Evolutionary conservation across 2,888 invertebrate species (phyloP), one percentile per base, ranked within the genome.

Genomic region (Herminia tarsipennalis): DNA sequence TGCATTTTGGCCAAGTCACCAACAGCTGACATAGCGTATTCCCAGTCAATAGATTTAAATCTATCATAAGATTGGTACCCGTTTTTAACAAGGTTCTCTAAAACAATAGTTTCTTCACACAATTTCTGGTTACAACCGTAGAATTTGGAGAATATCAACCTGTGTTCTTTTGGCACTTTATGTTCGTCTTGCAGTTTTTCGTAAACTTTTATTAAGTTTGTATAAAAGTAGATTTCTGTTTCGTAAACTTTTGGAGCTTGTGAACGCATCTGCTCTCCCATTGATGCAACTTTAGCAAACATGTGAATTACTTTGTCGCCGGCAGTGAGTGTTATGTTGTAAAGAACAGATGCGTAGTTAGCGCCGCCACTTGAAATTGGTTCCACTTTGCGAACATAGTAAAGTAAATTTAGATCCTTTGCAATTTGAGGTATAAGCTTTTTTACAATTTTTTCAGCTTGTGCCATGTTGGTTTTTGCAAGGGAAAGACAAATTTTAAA

Each of bases 1-100:
- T 92, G 92, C 43, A 85, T 73, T 44, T 83, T 83, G 0, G 85
- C 88, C 14, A 90, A 56, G 9, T 71, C 71, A 1, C 65, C 66
- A 0, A 85, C 58, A 0, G 80, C 75, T 0, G 71, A 51, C 0
- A 68, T 56, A 0, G 83, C 81, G 34, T 86, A 84, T 1, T 73
- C 70, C 80, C 83, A 85, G 35, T 80, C 73, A n/a, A 89, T 61
- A 0, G 77, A 56, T 12, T 73, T 66, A 9, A 81, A 67, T 41
- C 86, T 73, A 22, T 85, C 72, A 18, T 72, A 79, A 0, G 70
- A 38, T 0, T 36, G 54, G 35, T 72, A 92, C 0, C 86, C 86
- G 10, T 52, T 46, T 0, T 41, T 57, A 3, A 63, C 43, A 13
- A 90, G 62, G 50, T 91, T 75, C 45, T 87, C 86, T 22, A 88